These are phyloP conservation scores for Albula glossodonta DNA, from an alignment of 2,113 vertebrate species.

Conservation along the genomic window DNA sequence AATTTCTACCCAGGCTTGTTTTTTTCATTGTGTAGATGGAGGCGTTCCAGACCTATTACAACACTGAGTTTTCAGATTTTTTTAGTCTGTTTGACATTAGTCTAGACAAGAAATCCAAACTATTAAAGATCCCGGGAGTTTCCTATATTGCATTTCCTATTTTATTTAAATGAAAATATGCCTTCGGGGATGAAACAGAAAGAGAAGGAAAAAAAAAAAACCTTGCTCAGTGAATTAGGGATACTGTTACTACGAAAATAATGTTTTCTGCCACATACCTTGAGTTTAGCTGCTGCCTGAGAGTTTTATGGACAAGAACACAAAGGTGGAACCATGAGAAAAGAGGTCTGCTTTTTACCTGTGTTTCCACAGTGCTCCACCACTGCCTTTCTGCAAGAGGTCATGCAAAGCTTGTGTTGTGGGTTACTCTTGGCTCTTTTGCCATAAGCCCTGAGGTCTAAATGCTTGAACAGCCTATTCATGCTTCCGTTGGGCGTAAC, in stretches of 20 bases:
- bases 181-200: conserved; percentile 1
- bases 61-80: neutral
- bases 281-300: neutral
- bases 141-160: conserved; percentile 19
- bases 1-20: neutral
- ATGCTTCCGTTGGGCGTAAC: neutral
- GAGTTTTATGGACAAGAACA: neutral
- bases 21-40: neutral
- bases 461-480: neutral
- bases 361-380: neutral
- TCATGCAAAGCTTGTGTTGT: neutral
- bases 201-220: neutral
- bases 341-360: neutral
- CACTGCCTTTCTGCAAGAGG: neutral
- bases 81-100: conserved; percentile 8
- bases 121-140: conserved; percentile 22
- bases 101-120: conserved; percentile 23
- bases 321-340: neutral
- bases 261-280: neutral
- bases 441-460: neutral
- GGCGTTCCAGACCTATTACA: neutral
- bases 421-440: neutral
- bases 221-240: neutral
- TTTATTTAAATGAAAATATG: conserved; percentile 14
- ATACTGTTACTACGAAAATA: neutral